Evolutionary conservation across 2,797 vertebrate genomes (phyloP).

Genomic region (Lophotriccus pileatus): DNA sequence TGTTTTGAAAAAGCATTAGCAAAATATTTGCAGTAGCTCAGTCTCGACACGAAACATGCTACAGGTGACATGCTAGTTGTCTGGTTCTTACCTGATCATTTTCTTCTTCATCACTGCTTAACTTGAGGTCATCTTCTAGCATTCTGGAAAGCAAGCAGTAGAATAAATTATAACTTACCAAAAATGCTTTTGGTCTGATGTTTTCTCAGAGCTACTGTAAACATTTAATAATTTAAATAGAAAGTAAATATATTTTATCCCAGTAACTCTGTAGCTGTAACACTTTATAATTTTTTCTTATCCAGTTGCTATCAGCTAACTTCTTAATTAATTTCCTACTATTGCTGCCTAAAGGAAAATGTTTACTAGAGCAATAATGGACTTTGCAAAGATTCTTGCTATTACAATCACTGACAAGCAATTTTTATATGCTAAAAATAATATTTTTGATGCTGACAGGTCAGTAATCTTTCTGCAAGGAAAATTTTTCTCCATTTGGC

Average conservation of each 20-base stretch:
- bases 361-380: conserved; percentile 4
- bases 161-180: neutral
- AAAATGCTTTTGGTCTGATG: neutral
- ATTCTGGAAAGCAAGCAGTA: conserved; percentile 73
- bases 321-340: conserved; percentile 16
- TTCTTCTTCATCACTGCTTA: conserved; percentile 82
- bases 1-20: conserved; percentile 50
- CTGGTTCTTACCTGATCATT: conserved; percentile 76
- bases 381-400: conserved; percentile 22
- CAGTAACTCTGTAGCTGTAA: neutral
- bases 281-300: neutral
- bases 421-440: conserved; percentile 34
- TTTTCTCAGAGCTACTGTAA: neutral
- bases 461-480: conserved; percentile 1
- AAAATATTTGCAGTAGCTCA: conserved; percentile 56
- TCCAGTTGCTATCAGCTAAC: neutral
- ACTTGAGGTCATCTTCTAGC: conserved; percentile 84
- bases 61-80: neutral
- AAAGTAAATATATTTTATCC: conserved; percentile 15
- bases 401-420: neutral
- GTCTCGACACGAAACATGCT: conserved; percentile 57
- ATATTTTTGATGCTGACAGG: conserved; percentile 33
- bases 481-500: conserved; percentile 27
- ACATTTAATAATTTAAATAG: neutral
- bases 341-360: neutral